phyloP scores from a whole-genome alignment of 2,888 invertebrate species.

The Panzeria rudis region DNA sequence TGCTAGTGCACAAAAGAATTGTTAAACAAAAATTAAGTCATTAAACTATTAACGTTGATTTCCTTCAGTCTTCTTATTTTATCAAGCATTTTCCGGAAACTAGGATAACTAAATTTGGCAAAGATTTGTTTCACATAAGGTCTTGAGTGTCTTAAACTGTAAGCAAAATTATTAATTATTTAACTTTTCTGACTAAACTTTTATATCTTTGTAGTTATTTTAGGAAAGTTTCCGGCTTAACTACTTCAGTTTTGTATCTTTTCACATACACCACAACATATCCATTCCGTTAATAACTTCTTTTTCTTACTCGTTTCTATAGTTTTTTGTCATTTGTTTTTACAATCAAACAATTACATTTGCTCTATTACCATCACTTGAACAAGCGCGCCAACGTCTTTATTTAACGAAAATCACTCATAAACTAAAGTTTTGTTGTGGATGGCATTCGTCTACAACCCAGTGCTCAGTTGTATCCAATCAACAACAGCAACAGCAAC shows the following conservation, averaged over 20 bases:
- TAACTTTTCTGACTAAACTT: conserved; percentile 70
- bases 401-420: conserved; percentile 66
- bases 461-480: conserved; percentile 41
- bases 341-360: conserved; percentile 15
- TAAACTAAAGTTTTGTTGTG: conserved; percentile 70
- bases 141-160: conserved; percentile 31
- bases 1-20: not conserved
- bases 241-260: conserved; percentile 61
- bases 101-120: conserved; percentile 7
- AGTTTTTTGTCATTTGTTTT: conserved; percentile 18
- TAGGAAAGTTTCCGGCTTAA: conserved; percentile 66
- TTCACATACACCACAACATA: conserved; percentile 31
- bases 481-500: conserved; percentile 3
- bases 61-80: not conserved
- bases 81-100: not conserved
- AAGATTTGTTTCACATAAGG: not conserved
- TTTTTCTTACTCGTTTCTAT: conserved; percentile 61
- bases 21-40: conserved; percentile 57
- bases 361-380: not conserved
- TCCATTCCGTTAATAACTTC: conserved; percentile 60
- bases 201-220: conserved; percentile 62
- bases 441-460: conserved; percentile 68
- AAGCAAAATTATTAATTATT: conserved; percentile 40
- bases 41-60: conserved; percentile 60
- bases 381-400: conserved; percentile 42